Percentiles rank a stretch among this genome's conserved stretches.
phyloP scores from a whole-genome alignment of 2,888 invertebrate genomes.

The Clusia tigrina region DNA sequence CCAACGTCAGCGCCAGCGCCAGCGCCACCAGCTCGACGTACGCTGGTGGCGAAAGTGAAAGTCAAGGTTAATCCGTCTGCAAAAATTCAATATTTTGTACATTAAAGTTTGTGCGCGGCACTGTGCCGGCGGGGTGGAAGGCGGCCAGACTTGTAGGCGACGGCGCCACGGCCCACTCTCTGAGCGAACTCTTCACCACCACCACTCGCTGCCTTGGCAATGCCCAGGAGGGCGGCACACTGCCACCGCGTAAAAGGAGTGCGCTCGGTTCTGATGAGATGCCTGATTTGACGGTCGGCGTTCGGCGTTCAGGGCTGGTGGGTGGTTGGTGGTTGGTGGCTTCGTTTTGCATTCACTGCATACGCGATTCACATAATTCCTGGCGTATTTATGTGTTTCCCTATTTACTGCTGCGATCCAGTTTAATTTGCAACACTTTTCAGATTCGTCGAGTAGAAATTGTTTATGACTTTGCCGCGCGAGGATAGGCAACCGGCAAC shows the following conservation, averaged over 20 bases:
- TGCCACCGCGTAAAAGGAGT: background rate
- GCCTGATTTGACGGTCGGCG: background rate
- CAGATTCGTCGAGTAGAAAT: background rate
- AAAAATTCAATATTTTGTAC: conserved; percentile 60
- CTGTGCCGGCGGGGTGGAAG: background rate
- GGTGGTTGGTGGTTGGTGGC: background rate
- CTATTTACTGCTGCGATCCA: conserved; percentile 6
- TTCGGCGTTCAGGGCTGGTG: background rate
- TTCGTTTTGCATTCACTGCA: conserved; percentile 16
- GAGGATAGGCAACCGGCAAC: no score
- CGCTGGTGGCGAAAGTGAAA: conserved; percentile 59
- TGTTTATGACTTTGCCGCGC: conserved; percentile 8
- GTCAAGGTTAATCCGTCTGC: conserved; percentile 65
- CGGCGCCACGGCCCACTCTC: background rate
- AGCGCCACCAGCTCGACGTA: background rate
- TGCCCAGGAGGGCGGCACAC: background rate
- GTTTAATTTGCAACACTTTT: background rate
- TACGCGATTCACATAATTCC: conserved; percentile 32
- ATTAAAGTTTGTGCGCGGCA: conserved; percentile 49
- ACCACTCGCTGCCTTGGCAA: background rate
- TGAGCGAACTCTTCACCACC: background rate
- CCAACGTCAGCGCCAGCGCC: conserved; percentile 26
- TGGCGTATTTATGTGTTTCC: conserved; percentile 20
- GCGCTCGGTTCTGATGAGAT: background rate
- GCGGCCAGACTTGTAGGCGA: background rate